A percentile compares a stretch with the other conserved stretches of the same genome.
Evolutionary conservation across 2,113 vertebrate genomes (phyloP).

Genomic region (Eupsittula cactorum): DNA sequence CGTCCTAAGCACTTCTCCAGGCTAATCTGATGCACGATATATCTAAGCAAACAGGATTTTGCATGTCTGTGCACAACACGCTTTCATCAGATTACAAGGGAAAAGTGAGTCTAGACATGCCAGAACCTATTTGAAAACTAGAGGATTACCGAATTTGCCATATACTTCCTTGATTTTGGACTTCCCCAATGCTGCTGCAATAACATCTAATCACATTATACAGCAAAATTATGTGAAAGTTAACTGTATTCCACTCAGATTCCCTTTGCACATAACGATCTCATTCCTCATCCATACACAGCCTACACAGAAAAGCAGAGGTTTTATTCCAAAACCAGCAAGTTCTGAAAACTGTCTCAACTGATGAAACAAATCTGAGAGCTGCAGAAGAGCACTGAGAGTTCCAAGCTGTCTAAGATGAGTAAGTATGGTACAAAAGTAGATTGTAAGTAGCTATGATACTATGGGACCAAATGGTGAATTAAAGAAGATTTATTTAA

Average conservation of each 20-base stretch:
- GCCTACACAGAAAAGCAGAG: not conserved
- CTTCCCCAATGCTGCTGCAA: constrained; percentile 11
- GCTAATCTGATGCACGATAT: not conserved
- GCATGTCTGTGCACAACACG: constrained; percentile 41
- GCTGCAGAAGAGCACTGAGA: not conserved
- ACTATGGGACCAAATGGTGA: not conserved
- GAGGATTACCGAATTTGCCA: constrained; percentile 40
- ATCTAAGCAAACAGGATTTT: constrained; percentile 50
- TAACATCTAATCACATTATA: not conserved
- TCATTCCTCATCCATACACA: not conserved
- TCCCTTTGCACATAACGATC: not conserved
- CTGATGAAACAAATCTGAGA: not conserved
- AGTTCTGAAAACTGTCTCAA: not conserved
- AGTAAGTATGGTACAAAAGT: not conserved
- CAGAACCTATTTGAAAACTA: constrained; percentile 31
- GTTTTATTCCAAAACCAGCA: not conserved
- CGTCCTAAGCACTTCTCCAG: not conserved
- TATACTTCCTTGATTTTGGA: constrained; percentile 4
- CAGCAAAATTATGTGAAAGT: not conserved
- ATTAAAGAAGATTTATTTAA: not conserved
- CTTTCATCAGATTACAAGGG: constrained; percentile 46
- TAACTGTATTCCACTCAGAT: constrained; percentile 7
- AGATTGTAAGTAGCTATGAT: not conserved
- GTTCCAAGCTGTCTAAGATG: not conserved
- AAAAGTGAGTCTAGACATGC: constrained; percentile 38